Evolutionary conservation across 2,797 vertebrate genomes (phyloP).

Genomic region (Pelochelys cantorii): DNA sequence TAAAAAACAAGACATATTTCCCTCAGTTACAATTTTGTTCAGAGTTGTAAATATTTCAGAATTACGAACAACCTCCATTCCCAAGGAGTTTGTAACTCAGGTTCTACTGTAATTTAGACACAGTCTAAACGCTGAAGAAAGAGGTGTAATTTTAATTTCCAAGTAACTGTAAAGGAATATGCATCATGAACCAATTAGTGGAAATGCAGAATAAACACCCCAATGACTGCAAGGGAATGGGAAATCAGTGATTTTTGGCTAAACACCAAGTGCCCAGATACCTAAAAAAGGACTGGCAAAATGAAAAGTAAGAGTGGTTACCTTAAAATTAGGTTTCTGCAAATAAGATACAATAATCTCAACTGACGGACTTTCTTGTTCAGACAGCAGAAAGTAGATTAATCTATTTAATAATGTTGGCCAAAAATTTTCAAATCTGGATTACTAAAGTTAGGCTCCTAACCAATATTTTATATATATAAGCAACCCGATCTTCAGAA

Average conservation of each 20-base stretch:
- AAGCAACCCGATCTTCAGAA: conserved; percentile 8
- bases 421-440: background rate
- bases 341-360: background rate
- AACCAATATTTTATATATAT: background rate
- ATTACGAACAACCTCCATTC: too few relatives aligned
- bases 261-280: conserved; percentile 12
- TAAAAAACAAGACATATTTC: background rate
- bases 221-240: background rate
- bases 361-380: background rate
- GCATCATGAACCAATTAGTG: conserved; percentile 31
- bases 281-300: background rate
- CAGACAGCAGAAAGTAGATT: background rate
- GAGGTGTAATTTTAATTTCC: conserved; percentile 8
- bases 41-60: too few relatives aligned
- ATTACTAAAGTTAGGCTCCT: background rate
- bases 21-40: background rate
- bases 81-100: too few relatives aligned
- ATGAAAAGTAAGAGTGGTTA: background rate
- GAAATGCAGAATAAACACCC: conserved; percentile 6
- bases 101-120: background rate
- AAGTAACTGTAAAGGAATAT: background rate
- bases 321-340: background rate
- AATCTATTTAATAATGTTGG: background rate
- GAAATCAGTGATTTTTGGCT: background rate
- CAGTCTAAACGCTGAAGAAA: conserved; percentile 23